Percentiles rank a stretch among this genome's conserved stretches.
Conservation (phyloP, 2,113 vertebrate species). For the Tyto alba region DNA sequence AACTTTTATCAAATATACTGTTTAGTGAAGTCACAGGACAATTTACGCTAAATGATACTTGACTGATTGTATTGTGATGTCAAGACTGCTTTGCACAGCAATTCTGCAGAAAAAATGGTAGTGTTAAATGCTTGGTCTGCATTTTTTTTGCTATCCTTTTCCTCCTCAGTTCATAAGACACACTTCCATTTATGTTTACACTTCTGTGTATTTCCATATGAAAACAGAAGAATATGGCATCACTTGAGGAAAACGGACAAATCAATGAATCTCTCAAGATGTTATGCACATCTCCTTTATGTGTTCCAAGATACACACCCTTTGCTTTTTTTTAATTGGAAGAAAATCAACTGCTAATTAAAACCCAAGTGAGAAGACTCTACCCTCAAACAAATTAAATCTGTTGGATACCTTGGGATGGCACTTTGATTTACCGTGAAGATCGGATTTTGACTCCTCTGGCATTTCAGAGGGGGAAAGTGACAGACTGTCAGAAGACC, state of each 20-base stretch:
- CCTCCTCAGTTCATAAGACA: background rate
- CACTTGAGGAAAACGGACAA: background rate
- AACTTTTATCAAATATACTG: background rate
- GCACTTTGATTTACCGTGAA: background rate
- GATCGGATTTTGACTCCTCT: background rate
- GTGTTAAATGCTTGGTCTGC: background rate
- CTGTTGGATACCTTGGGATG: background rate
- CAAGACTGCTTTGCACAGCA: background rate
- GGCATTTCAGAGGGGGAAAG: background rate
- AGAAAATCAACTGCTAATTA: slow-evolving; percentile 14
- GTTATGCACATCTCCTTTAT: background rate
- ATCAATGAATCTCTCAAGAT: background rate
- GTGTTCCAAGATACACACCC: background rate
- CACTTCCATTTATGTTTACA: background rate
- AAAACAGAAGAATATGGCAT: background rate
- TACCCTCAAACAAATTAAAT: background rate
- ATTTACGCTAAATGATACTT: background rate
- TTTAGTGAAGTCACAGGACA: background rate
- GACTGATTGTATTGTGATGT: background rate
- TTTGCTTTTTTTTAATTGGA: background rate
- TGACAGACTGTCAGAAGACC: background rate
- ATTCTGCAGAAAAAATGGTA: background rate
- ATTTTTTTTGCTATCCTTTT: background rate
- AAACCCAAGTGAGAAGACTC: background rate
- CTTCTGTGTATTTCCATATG: background rate